These are phyloP conservation scores for Pyrrhia umbra DNA, from an alignment of 2,888 invertebrate species.

Conservation along the genomic window DNA sequence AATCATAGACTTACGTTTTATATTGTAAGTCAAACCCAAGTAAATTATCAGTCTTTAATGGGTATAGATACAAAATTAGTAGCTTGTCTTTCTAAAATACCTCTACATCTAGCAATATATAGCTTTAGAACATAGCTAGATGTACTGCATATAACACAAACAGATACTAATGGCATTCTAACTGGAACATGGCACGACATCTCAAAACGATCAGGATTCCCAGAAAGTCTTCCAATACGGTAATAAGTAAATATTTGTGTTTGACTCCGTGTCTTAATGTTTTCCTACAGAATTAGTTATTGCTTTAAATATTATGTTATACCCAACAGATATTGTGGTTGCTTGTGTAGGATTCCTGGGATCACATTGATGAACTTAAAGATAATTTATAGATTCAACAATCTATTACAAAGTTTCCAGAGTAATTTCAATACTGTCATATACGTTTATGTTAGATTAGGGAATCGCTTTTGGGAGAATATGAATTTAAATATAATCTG, in stretches of 20 bases:
- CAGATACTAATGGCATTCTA: slow-evolving; percentile 55
- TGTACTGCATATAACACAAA: slow-evolving; percentile 41
- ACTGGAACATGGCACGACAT: slow-evolving; percentile 58
- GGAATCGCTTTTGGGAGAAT: too few species aligned
- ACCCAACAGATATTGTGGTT: slow-evolving; percentile 19
- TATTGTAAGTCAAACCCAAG: not conserved
- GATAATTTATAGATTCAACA: slow-evolving; percentile 16
- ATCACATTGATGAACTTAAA: slow-evolving; percentile 24
- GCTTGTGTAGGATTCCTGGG: slow-evolving; percentile 12
- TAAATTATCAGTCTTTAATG: too few species aligned
- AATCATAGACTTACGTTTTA: too few species aligned
- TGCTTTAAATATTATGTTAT: slow-evolving; percentile 49
- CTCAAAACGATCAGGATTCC: slow-evolving; percentile 55
- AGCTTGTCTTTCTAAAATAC: slow-evolving; percentile 1
- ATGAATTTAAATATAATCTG: not conserved
- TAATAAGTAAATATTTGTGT: slow-evolving; percentile 55
- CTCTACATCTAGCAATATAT: not conserved
- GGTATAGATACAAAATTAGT: not conserved
- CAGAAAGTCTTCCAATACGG: slow-evolving; percentile 55
- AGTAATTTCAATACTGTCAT: not conserved
- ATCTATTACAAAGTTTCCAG: slow-evolving; percentile 12
- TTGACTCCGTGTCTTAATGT: slow-evolving; percentile 32
- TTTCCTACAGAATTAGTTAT: slow-evolving; percentile 52
- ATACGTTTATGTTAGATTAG: not conserved
- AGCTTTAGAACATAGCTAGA: slow-evolving; percentile 29